Percentiles rank a stretch among this genome's conserved stretches.
phyloP scores from a whole-genome alignment of 2,797 vertebrate genomes.

The Phrynocephalus vlangalii region DNA sequence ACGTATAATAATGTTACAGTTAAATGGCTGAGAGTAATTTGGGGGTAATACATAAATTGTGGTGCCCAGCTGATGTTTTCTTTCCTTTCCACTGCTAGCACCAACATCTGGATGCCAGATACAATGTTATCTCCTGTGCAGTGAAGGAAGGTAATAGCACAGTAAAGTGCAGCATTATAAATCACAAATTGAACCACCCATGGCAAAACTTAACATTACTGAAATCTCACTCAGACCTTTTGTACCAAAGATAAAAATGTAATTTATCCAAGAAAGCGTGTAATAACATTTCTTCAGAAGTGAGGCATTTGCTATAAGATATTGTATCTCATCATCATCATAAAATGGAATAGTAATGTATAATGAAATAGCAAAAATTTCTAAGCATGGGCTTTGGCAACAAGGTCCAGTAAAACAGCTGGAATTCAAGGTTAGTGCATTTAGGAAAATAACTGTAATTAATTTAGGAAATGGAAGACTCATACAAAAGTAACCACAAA shows the following conservation, averaged over 20 bases:
- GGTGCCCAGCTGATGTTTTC: not conserved
- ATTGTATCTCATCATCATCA: not conserved
- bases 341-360: not conserved
- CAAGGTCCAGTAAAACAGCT: not conserved
- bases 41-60: not conserved
- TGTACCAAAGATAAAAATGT: not conserved
- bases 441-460: not conserved
- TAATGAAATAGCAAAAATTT: not conserved
- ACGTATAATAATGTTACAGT: not conserved
- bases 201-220: not conserved
- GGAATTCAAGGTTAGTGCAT: constrained; percentile 9
- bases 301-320: not conserved
- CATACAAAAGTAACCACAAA: not conserved
- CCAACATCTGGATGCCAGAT: not conserved
- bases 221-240: not conserved
- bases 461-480: not conserved
- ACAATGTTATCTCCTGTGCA: not conserved
- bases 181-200: not conserved
- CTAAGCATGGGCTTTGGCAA: not conserved
- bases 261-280: not conserved
- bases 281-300: not conserved
- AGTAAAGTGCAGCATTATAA: not conserved
- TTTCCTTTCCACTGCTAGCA: not conserved
- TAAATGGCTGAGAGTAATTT: not conserved
- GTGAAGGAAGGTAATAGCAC: not conserved